Evolutionary conservation across 2,113 vertebrate genomes (phyloP), one percentile per base, ranked within the genome.

Genomic region (Platysteira castanea): DNA sequence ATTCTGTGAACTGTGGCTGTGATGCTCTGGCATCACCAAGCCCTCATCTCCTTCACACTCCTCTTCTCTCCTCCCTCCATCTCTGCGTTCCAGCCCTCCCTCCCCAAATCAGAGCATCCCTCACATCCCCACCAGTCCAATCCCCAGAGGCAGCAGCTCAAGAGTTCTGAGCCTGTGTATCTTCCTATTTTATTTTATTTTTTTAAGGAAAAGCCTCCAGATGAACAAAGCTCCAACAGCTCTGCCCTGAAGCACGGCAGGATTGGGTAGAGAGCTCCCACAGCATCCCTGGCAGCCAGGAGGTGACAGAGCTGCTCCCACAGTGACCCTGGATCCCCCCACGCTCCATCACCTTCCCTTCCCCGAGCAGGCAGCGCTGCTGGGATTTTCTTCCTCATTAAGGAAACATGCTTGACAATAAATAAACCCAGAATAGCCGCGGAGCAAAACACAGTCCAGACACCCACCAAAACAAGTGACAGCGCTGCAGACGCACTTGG

Each of bases 1-100:
- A 50, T 23, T 44, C 77, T n/a, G 16, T 26, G 27, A 46, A 15
- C 2, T 2, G 3, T 0, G 0, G 14, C 31, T 1, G 0, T 0
- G 6, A 67, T 39, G 86, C 53, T 70, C 35, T 24, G 46, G 46
- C 61, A 57, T 39, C 65, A 30, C 57, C 65, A 56, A 49, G 6
- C 59, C 54, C 57, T 18, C 63, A 19, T 8, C 39, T 64, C 44
- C n/a, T 50, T 37, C 50, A 1, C 13, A 1, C 13, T 74, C 28
- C n/a, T 24, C 39, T 41, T 44, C 21, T 50, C 57, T 35, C 4
- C 1, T 11, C 6, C 12, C 7, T 60, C 53, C 6, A 1, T 4
- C 54, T 4, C 42, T 4, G 1, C 1, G 0, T 5, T 27, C 68
- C 63, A 67, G 35, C 41, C 53, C 33, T 14, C 13, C 20, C n/a